Evolutionary conservation across 2,888 invertebrate genomes (phyloP).

Genomic region (Chymomyza amoena): DNA sequence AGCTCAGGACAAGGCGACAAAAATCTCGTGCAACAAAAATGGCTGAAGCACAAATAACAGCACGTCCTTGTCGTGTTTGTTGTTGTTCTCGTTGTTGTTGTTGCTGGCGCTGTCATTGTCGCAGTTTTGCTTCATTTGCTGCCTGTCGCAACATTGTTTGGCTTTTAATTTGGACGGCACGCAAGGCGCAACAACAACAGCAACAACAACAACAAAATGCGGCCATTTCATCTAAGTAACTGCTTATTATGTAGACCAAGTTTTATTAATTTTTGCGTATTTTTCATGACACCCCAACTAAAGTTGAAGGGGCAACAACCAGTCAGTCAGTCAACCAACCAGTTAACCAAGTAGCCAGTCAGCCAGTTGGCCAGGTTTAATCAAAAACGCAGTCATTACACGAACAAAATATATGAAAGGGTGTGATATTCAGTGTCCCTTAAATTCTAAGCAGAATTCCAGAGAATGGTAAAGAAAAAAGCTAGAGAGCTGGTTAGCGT

Average conservation of each 20-base stretch:
- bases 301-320: background rate
- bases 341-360: too few species aligned
- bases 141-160: slow-evolving; percentile 54
- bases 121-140: slow-evolving; percentile 67
- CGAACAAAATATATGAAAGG: background rate
- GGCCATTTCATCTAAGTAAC: slow-evolving; percentile 20
- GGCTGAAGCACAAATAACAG: slow-evolving; percentile 58
- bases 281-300: slow-evolving; percentile 49
- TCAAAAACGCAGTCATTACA: slow-evolving; percentile 21
- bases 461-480: background rate
- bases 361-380: slow-evolving; percentile 21
- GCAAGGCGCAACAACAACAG: slow-evolving; percentile 35
- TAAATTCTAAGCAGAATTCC: background rate
- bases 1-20: slow-evolving; percentile 60
- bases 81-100: slow-evolving; percentile 8
- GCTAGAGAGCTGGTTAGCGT: background rate
- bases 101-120: slow-evolving; percentile 7
- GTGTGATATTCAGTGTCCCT: background rate
- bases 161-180: slow-evolving; percentile 67
- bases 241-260: slow-evolving; percentile 63
- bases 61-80: slow-evolving; percentile 48
- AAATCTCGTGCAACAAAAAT: slow-evolving; percentile 51
- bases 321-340: background rate
- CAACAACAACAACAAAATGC: slow-evolving; percentile 34
- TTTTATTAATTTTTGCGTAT: slow-evolving; percentile 65